A percentile compares a stretch with the other conserved stretches of the same genome.
These are phyloP conservation scores for Venusia cambrica DNA, from an alignment of 2,888 invertebrate genomes.

Conservation along the genomic window DNA sequence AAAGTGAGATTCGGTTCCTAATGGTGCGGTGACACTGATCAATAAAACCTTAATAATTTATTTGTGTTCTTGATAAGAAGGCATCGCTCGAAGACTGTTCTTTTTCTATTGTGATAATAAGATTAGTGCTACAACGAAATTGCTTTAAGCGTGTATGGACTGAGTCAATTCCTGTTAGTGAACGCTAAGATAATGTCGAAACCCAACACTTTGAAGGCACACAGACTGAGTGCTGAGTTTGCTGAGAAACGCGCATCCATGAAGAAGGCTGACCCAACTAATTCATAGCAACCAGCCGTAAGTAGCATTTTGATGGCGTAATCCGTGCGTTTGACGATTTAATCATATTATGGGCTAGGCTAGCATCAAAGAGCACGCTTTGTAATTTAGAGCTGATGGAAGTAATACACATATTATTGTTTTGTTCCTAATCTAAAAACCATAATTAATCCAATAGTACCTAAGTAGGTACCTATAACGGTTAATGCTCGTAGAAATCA, in stretches of 20 bases:
- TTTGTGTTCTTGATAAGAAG: slow-evolving; percentile 65
- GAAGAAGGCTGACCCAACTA: slow-evolving; percentile 67
- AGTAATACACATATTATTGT: too few relatives aligned
- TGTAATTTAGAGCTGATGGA: too few relatives aligned
- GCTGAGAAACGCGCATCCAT: slow-evolving; percentile 68
- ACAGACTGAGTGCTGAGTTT: slow-evolving; percentile 74
- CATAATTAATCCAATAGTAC: too few relatives aligned
- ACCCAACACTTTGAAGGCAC: slow-evolving; percentile 72
- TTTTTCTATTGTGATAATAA: slow-evolving; percentile 48
- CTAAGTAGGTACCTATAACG: too few relatives aligned
- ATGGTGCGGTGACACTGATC: slow-evolving; percentile 53
- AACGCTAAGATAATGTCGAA: slow-evolving; percentile 61
- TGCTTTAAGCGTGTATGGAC: slow-evolving; percentile 41
- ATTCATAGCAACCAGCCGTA: slow-evolving; percentile 76
- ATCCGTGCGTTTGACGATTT: too few relatives aligned
- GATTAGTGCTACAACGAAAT: slow-evolving; percentile 54
- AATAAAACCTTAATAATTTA: slow-evolving; percentile 74
- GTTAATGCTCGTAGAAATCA: too few relatives aligned
- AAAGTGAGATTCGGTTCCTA: slow-evolving; percentile 12
- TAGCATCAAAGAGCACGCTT: too few relatives aligned
- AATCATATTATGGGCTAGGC: too few relatives aligned
- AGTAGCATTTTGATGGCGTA: slow-evolving; percentile 40
- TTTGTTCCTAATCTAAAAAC: too few relatives aligned
- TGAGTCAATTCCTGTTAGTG: slow-evolving; percentile 38
- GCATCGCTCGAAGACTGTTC: slow-evolving; percentile 49